Conservation (phyloP, 2,797 vertebrate genomes). For the Propithecus deckenii region DNA sequence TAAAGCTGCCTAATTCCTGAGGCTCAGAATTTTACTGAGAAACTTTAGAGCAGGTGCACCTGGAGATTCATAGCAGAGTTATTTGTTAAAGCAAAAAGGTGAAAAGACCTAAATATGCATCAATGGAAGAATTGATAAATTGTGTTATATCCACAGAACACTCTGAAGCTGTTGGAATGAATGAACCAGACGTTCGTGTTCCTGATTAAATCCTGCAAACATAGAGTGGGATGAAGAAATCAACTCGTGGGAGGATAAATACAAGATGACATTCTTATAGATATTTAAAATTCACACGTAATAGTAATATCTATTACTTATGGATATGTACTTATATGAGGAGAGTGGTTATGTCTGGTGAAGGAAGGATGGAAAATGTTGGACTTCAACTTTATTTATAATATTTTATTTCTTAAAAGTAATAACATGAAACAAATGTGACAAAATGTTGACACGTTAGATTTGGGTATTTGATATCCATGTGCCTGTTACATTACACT, state of each 20-base stretch:
- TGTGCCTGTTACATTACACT: not conserved
- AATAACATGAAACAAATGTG: not conserved
- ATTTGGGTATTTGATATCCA: not conserved
- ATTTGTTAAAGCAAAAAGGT: not conserved
- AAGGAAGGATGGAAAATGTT: not conserved
- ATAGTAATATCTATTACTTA: not conserved
- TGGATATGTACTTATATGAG: not conserved
- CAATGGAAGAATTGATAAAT: not conserved
- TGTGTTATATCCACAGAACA: not conserved
- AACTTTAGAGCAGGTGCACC: not conserved
- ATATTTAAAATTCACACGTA: not conserved
- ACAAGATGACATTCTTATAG: not conserved
- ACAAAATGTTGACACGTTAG: not conserved
- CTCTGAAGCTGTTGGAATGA: not conserved
- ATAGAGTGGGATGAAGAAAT: not conserved
- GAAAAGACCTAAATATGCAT: not conserved
- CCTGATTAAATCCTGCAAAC: not conserved
- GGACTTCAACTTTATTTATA: not conserved
- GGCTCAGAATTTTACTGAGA: not conserved
- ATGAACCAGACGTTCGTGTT: not conserved
- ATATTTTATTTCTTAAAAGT: conserved; percentile 25
- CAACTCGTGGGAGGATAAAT: not conserved
- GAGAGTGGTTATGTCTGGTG: too few species aligned
- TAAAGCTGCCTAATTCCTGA: not conserved
- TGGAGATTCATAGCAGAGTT: not conserved